Percentiles rank a stretch among this genome's conserved stretches.
phyloP scores from a whole-genome alignment of 2,888 invertebrate genomes.

The Phlogophora meticulosa region DNA sequence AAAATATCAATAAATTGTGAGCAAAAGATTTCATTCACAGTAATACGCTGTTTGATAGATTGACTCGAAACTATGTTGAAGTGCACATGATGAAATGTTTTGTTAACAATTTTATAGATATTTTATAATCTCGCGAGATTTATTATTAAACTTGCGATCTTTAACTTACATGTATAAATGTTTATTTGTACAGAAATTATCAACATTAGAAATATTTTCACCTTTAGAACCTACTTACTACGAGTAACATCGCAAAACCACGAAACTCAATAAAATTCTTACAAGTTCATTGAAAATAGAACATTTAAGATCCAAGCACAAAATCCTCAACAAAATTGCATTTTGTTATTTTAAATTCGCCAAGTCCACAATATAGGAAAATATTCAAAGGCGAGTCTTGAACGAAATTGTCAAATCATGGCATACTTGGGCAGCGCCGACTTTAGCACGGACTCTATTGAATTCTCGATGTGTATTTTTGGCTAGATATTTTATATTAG shows the following conservation, averaged over 20 bases:
- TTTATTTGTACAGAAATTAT: no score
- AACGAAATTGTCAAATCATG: slow-evolving; percentile 81
- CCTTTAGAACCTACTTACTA: no score
- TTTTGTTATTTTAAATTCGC: slow-evolving; percentile 63
- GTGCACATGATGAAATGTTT: no score
- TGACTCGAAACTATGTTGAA: no score
- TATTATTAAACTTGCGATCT: no score
- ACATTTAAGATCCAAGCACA: slow-evolving; percentile 6
- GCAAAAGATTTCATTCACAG: no score
- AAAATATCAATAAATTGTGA: no score
- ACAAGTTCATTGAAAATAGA: slow-evolving; percentile 10
- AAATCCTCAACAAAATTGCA: slow-evolving; percentile 51
- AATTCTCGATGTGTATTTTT: slow-evolving; percentile 66
- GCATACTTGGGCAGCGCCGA: slow-evolving; percentile 64
- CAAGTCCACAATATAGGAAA: slow-evolving; percentile 70
- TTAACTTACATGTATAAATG: no score
- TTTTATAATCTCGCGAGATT: no score
- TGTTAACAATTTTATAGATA: no score
- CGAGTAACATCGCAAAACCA: neutral
- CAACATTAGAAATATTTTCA: no score
- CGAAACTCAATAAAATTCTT: neutral
- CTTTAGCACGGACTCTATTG: slow-evolving; percentile 66
- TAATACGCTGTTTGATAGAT: no score
- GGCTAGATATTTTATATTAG: slow-evolving; percentile 64
- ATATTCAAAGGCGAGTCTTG: slow-evolving; percentile 75